Evolutionary conservation across 2,888 invertebrate species (phyloP).

Genomic region (Patella depressa): DNA sequence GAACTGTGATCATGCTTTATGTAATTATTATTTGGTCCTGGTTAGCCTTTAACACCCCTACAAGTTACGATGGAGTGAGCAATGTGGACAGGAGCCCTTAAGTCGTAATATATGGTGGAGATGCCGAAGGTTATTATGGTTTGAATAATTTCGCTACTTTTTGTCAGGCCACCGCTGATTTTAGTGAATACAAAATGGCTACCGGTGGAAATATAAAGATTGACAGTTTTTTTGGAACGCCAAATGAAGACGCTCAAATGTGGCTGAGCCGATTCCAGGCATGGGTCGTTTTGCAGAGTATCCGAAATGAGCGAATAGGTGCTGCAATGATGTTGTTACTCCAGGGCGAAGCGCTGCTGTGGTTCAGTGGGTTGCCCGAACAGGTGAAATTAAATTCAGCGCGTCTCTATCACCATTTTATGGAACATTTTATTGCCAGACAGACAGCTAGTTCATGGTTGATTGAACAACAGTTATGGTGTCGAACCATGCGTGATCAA

Average conservation of each 20-base stretch:
- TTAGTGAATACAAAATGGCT: too few species aligned
- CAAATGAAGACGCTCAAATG: not conserved
- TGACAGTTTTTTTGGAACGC: not conserved
- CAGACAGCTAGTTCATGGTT: not conserved
- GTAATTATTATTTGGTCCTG: too few species aligned
- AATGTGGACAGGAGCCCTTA: too few species aligned
- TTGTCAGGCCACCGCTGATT: too few species aligned
- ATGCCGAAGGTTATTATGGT: too few species aligned
- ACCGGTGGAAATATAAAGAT: not conserved
- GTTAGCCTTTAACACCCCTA: too few species aligned
- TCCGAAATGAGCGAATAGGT: not conserved
- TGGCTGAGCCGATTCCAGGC: constrained; percentile 6
- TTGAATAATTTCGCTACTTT: too few species aligned
- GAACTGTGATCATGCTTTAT: too few species aligned
- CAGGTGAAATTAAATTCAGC: not conserved
- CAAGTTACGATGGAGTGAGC: too few species aligned
- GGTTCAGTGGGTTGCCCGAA: not conserved
- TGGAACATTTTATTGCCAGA: not conserved
- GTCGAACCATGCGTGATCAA: not conserved
- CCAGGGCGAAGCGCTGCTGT: not conserved
- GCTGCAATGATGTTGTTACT: not conserved
- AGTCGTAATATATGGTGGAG: too few species aligned
- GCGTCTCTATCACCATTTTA: not conserved
- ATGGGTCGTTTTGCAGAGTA: not conserved
- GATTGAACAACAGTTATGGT: too few species aligned